Evolutionary conservation across 35 echinoderm and acorn worm species (phyloP).

Genomic region (Anneissia japonica): DNA sequence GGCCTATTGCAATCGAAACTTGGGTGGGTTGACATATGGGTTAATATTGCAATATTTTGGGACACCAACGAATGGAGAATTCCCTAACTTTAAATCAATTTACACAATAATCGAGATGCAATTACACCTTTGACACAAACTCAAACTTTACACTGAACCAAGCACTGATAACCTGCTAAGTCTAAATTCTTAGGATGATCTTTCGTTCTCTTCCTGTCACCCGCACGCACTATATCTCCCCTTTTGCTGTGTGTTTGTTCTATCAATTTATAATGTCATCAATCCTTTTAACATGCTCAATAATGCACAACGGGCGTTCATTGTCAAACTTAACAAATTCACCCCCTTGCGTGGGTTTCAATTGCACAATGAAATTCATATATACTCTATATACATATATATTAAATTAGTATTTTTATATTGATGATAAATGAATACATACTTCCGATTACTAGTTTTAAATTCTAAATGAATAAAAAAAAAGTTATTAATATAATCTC

Average conservation of each 20-base stretch:
- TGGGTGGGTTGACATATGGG: too few relatives aligned
- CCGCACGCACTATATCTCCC: not conserved
- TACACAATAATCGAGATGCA: not conserved
- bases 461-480: too few relatives aligned
- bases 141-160: too few relatives aligned
- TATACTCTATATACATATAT: not conserved
- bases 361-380: not conserved
- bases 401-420: too few relatives aligned
- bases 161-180: too few relatives aligned
- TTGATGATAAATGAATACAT: too few relatives aligned
- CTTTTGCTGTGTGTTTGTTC: not conserved
- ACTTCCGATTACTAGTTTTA: too few relatives aligned
- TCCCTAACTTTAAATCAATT: not conserved
- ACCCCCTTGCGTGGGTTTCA: not conserved
- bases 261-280: not conserved
- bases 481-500: too few relatives aligned
- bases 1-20: too few relatives aligned
- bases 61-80: not conserved
- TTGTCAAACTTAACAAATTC: not conserved
- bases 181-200: too few relatives aligned
- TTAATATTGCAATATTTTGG: too few relatives aligned
- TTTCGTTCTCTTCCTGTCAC: not conserved
- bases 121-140: not conserved
- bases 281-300: not conserved
- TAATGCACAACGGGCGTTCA: not conserved